Percentiles rank a stretch among this genome's conserved stretches.
Conservation (phyloP, 2,797 vertebrate genomes). For the Xiphophorus birchmanni region DNA sequence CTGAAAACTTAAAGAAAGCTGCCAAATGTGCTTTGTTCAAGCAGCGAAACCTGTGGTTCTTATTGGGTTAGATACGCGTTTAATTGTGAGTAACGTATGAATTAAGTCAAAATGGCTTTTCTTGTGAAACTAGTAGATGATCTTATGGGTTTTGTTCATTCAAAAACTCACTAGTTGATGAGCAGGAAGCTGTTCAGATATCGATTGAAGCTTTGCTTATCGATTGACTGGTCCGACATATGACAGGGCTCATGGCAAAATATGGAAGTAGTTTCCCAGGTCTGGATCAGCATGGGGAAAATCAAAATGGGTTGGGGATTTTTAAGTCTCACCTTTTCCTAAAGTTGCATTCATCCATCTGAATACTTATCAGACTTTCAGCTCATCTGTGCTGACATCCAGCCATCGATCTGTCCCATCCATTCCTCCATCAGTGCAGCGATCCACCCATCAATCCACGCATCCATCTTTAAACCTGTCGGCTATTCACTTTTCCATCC, state of each 20-base stretch:
- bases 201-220: constrained; percentile 21
- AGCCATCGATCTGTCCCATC: neutral
- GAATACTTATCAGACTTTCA: neutral
- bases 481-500: neutral
- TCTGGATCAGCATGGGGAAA: neutral
- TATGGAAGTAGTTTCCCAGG: neutral
- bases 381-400: neutral
- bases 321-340: neutral
- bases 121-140: neutral
- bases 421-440: neutral
- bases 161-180: constrained; percentile 8
- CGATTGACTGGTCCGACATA: neutral
- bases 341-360: neutral
- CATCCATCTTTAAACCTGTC: neutral
- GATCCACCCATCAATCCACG: neutral
- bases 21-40: neutral
- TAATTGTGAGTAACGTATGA: neutral
- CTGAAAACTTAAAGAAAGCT: neutral
- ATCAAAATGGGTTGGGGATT: neutral
- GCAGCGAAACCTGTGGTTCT: neutral
- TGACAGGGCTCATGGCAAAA: neutral
- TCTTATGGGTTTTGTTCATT: neutral
- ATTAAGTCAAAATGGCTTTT: neutral
- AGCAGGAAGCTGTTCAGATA: constrained; percentile 24
- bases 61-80: neutral